phyloP scores from a whole-genome alignment of 35 echinoderm and acorn worm genomes.

The Lytechinus variegatus region DNA sequence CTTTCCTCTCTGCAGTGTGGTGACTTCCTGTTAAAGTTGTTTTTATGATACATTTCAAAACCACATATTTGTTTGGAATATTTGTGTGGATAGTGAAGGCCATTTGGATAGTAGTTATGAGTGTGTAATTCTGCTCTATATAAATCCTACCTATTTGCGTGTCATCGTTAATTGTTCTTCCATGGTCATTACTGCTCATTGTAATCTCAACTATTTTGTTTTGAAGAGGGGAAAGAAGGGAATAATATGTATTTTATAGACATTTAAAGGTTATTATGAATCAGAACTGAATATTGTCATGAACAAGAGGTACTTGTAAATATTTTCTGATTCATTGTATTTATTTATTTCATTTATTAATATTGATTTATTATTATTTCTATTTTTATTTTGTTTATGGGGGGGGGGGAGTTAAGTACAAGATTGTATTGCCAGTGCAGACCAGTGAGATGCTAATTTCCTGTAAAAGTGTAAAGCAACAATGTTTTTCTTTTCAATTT shows the following conservation, averaged over 20 bases:
- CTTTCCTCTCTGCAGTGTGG: not conserved
- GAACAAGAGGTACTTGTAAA: too few species aligned
- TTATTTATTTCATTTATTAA: too few species aligned
- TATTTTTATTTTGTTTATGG: too few species aligned
- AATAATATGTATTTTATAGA: not conserved
- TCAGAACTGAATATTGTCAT: not conserved
- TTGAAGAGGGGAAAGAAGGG: not conserved
- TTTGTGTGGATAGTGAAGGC: not conserved
- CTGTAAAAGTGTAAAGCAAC: too few species aligned
- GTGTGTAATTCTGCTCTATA: not conserved
- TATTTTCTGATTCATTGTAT: too few species aligned
- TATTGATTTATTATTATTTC: too few species aligned
- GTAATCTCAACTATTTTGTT: not conserved
- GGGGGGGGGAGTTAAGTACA: too few species aligned
- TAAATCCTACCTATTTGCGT: not conserved
- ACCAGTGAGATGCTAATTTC: too few species aligned
- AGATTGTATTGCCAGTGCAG: too few species aligned
- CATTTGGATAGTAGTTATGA: not conserved
- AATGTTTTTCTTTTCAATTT: too few species aligned
- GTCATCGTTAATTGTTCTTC: not conserved
- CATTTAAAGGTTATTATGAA: not conserved
- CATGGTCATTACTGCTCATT: not conserved
- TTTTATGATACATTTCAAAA: not conserved
- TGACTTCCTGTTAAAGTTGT: not conserved
- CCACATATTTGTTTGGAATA: slow-evolving; percentile 19